Conservation (phyloP, 2,113 vertebrate species). For the Clinocottus analis region DNA sequence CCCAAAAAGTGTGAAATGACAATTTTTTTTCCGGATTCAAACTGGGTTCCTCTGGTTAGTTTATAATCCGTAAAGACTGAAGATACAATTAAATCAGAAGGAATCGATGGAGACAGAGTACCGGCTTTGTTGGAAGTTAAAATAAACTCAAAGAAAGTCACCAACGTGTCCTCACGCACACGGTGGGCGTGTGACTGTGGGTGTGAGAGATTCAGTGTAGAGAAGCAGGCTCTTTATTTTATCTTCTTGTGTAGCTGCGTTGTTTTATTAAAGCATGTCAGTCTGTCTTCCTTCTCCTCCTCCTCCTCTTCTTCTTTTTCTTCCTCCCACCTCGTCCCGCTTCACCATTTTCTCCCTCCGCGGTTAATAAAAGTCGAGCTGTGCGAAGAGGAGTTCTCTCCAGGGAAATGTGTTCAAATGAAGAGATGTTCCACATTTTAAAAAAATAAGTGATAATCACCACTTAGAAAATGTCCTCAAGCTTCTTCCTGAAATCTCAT, state of each 20-base stretch:
- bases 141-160: background rate
- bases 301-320: too few species aligned
- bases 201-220: conserved; percentile 25
- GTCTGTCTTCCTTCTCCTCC: conserved; percentile 32
- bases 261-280: conserved; percentile 50
- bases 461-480: conserved; percentile 41
- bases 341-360: conserved; percentile 1
- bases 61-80: background rate
- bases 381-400: conserved; percentile 42
- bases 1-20: background rate
- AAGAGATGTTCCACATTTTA: conserved; percentile 27
- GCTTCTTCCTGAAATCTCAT: conserved; percentile 13
- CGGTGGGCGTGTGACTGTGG: conserved; percentile 21
- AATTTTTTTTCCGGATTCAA: background rate
- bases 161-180: background rate
- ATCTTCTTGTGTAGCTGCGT: background rate
- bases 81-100: background rate
- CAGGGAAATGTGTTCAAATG: conserved; percentile 8
- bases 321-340: conserved; percentile 26
- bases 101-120: background rate
- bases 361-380: conserved; percentile 28
- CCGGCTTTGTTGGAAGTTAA: background rate
- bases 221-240: conserved; percentile 6
- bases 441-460: conserved; percentile 47
- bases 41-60: background rate